Evolutionary conservation across 2,888 invertebrate species (phyloP).

Genomic region (Lycia hirtaria): DNA sequence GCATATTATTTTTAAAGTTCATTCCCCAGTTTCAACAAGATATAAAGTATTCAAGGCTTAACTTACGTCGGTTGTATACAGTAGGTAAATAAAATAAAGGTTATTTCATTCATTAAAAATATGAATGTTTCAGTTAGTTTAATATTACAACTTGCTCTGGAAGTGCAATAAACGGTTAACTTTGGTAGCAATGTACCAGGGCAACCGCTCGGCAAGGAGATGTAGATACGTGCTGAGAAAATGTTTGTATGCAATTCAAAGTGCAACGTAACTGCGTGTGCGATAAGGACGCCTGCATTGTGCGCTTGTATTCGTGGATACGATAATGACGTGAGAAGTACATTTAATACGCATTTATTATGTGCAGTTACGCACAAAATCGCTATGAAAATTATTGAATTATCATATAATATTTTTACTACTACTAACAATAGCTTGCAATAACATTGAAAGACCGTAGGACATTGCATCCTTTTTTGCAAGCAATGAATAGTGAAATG

Average conservation of each 20-base stretch:
- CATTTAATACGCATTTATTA: conserved; percentile 46
- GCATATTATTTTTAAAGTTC: too few relatives aligned
- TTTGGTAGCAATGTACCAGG: conserved; percentile 71
- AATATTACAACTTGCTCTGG: background rate
- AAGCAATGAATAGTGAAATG: too few relatives aligned
- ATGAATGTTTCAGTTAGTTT: background rate
- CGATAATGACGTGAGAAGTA: conserved; percentile 59
- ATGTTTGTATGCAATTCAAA: conserved; percentile 66
- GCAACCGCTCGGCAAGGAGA: conserved; percentile 62
- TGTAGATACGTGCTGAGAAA: conserved; percentile 61
- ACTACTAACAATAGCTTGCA: too few relatives aligned
- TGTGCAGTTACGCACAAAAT: conserved; percentile 37
- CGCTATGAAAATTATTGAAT: too few relatives aligned
- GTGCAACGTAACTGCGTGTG: conserved; percentile 49
- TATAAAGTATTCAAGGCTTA: too few relatives aligned
- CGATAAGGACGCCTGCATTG: conserved; percentile 62
- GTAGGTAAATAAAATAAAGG: too few relatives aligned
- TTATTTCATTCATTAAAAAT: background rate
- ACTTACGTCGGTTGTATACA: too few relatives aligned
- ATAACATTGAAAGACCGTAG: too few relatives aligned
- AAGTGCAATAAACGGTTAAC: conserved; percentile 56
- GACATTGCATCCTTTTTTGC: too few relatives aligned
- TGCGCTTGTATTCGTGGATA: conserved; percentile 56
- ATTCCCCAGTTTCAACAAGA: too few relatives aligned
- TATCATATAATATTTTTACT: too few relatives aligned